Conservation (phyloP, 2,797 vertebrate genomes). For the Mareca strepera region DNA sequence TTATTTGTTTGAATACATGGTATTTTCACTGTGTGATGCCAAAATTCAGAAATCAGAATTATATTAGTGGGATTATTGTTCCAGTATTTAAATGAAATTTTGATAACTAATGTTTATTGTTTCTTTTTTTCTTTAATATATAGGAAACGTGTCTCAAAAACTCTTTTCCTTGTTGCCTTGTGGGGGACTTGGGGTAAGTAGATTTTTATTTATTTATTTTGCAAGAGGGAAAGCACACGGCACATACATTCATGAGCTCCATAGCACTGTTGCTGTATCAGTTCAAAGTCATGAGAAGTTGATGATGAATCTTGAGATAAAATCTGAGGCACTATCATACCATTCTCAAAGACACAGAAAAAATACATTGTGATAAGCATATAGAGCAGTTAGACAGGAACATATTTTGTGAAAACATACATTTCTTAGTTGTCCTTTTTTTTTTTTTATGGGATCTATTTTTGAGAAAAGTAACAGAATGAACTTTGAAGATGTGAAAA, state of each 20-base stretch:
- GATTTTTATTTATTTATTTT: neutral
- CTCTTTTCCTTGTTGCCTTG: slow-evolving; percentile 82
- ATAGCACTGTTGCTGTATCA: neutral
- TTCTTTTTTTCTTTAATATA: slow-evolving; percentile 33
- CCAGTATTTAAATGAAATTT: neutral
- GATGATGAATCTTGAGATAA: neutral
- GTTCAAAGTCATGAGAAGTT: neutral
- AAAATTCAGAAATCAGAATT: neutral
- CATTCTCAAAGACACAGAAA: neutral
- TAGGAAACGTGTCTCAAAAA: slow-evolving; percentile 78
- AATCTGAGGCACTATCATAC: neutral
- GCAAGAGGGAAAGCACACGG: neutral
- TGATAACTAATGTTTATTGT: neutral
- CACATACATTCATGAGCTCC: neutral
- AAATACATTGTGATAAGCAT: neutral
- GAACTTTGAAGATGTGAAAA: neutral
- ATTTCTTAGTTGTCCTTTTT: neutral
- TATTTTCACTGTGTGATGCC: neutral
- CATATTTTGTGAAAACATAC: neutral
- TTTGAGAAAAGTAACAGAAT: neutral
- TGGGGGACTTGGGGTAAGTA: slow-evolving; percentile 84
- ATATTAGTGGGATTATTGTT: neutral
- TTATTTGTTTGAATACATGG: neutral
- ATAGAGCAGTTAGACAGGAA: neutral
- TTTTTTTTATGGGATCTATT: neutral